A percentile compares a stretch with the other conserved stretches of the same genome.
Evolutionary conservation across 2,113 vertebrate species (phyloP).

Genomic region (Chaenogobius annularis): DNA sequence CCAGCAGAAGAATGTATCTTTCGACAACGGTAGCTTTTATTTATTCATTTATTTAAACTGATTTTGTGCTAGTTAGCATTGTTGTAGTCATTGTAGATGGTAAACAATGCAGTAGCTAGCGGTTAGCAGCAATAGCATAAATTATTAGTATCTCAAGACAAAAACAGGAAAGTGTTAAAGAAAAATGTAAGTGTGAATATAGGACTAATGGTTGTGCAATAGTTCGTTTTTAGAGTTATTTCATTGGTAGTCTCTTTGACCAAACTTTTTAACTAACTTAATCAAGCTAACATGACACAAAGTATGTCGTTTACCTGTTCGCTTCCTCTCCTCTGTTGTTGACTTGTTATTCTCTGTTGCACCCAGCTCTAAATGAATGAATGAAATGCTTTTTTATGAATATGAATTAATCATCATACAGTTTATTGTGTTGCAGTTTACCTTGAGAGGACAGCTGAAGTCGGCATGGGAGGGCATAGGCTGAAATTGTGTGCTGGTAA

Average conservation of each 20-base stretch:
- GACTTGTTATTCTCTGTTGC: constrained; percentile 25
- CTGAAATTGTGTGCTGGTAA: constrained; percentile 86
- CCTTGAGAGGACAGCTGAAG: constrained; percentile 81
- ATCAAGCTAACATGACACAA: background rate
- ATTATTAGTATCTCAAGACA: background rate
- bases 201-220: background rate
- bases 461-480: constrained; percentile 84
- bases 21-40: background rate
- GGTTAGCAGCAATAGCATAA: background rate
- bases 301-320: constrained; percentile 45
- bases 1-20: background rate
- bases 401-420: background rate
- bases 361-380: constrained; percentile 33
- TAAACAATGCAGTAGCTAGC: background rate
- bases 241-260: background rate
- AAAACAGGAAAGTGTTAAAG: background rate
- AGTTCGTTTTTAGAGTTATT: background rate
- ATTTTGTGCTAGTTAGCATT: background rate
- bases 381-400: background rate
- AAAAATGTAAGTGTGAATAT: background rate
- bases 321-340: constrained; percentile 29
- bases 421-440: constrained; percentile 43
- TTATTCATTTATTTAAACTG: background rate
- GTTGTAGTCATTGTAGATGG: background rate
- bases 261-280: background rate